Base-by-base conservation (phyloP, 2,113 vertebrate species). In the Athene cunicularia region DNA sequence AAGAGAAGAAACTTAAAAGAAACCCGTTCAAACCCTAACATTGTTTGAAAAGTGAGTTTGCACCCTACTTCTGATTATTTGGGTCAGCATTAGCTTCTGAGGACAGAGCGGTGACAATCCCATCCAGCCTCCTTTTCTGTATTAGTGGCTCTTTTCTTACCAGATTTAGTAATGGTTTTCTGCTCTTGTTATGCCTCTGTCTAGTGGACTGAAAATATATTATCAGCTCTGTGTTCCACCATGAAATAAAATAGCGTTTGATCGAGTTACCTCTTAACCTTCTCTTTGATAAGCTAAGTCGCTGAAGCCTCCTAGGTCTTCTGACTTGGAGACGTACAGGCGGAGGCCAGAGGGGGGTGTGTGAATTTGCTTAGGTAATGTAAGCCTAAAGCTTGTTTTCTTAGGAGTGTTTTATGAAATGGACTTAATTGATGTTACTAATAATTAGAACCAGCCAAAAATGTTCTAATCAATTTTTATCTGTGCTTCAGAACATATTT, bases 21-120 rank as follows among this genome's bases (percentile, higher is more conserved):
- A 93, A 94, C 41, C 81, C 10, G 60, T 95, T 93, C 22, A 95
- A 88, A 91, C 49, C 20, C 74, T 91, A 71, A 66, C 50, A 43
- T 52, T 83, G 52, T 88, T 92, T 14, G 9, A 97, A 97, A 97
- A 93, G 60, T 86, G 95, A 92, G 92, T 97, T 94, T 96, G 59
- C 72, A 94, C 72, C 55, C 92, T 58, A 77, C 35, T 80, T 93
- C 89, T 95, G 81, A 75, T 68, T 96, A 88, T 95, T 94, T 95
- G 47, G 43, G 43, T 64, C 70, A 79, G n/a, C 23, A 43, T 37
- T 79, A 59, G 6, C n/a, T 94, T 91, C 66, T 88, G 68, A 72
- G 93, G 86, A 80, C 24, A 80, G 63, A 64, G 64, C 66, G 33
- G 23, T 83, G 47, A 55, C 85, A 70, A 33, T 68, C 19, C 18